These are phyloP conservation scores for Varanus komodoensis DNA, from an alignment of 2,113 vertebrate species.

Conservation along the genomic window DNA sequence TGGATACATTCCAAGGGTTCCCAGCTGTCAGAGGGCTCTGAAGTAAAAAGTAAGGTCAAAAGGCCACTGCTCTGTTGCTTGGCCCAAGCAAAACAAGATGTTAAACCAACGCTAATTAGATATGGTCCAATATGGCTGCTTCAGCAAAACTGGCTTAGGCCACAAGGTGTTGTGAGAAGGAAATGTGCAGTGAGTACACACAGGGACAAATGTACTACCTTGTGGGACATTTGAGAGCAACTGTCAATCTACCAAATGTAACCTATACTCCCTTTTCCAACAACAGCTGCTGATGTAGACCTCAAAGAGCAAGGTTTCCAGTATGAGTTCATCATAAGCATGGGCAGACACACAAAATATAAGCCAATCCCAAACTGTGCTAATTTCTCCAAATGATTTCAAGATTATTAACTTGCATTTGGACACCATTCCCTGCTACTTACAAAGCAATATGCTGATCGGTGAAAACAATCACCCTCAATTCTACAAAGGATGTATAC, in stretches of 20 bases:
- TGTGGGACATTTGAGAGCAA: not conserved
- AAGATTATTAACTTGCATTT: not conserved
- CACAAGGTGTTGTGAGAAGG: conserved; percentile 23
- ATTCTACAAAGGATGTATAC: not conserved
- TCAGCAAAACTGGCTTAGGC: conserved; percentile 32
- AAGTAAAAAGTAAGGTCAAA: conserved; percentile 65
- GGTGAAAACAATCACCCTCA: not conserved
- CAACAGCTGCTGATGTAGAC: not conserved
- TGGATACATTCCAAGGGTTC: conserved; percentile 62
- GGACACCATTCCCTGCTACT: not conserved
- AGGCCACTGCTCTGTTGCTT: conserved; percentile 75
- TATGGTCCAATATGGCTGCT: conserved; percentile 63
- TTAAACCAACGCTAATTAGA: conserved; percentile 78
- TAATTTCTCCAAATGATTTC: not conserved
- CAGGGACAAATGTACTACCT: not conserved
- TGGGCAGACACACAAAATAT: not conserved
- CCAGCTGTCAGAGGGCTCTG: conserved; percentile 50
- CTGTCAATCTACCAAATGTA: not conserved
- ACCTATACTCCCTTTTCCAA: not conserved
- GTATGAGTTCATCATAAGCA: not conserved
- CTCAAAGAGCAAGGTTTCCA: not conserved
- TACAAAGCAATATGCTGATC: not conserved
- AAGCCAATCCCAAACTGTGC: not conserved
- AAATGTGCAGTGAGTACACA: not conserved
- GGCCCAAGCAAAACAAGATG: conserved; percentile 76